phyloP scores from a whole-genome alignment of 2,797 vertebrate genomes.

The Darevskia nairensis region DNA sequence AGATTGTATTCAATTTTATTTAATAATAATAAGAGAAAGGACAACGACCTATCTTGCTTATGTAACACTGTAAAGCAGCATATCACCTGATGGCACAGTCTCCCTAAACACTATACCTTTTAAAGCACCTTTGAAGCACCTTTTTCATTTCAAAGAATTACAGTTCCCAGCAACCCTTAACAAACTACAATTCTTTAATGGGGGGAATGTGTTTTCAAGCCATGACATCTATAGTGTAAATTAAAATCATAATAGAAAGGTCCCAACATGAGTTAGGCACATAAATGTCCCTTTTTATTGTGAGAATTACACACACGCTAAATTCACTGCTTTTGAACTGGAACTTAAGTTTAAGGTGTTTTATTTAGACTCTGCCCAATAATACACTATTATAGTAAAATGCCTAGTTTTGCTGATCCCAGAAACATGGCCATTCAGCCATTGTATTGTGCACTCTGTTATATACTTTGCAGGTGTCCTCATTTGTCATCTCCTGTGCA shows the following conservation, averaged over 20 bases:
- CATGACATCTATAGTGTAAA: not conserved
- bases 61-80: not conserved
- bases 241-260: not conserved
- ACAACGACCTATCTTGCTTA: not conserved
- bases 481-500: not conserved
- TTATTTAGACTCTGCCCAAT: not conserved
- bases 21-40: too few species aligned
- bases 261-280: not conserved
- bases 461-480: not conserved
- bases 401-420: not conserved
- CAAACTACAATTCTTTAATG: too few species aligned
- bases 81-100: too few species aligned
- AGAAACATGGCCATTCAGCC: not conserved
- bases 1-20: too few species aligned
- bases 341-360: not conserved
- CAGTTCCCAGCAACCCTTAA: too few species aligned
- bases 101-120: too few species aligned
- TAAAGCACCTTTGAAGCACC: too few species aligned
- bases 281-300: not conserved
- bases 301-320: not conserved
- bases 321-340: not conserved
- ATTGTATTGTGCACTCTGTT: not conserved
- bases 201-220: too few species aligned
- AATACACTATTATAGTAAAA: not conserved
- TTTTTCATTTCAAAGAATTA: too few species aligned